Percentiles rank a stretch among this genome's conserved stretches.
These are phyloP conservation scores for Drosophila yakuba DNA, from an alignment of 1,140 invertebrate species.

Conservation along the genomic window DNA sequence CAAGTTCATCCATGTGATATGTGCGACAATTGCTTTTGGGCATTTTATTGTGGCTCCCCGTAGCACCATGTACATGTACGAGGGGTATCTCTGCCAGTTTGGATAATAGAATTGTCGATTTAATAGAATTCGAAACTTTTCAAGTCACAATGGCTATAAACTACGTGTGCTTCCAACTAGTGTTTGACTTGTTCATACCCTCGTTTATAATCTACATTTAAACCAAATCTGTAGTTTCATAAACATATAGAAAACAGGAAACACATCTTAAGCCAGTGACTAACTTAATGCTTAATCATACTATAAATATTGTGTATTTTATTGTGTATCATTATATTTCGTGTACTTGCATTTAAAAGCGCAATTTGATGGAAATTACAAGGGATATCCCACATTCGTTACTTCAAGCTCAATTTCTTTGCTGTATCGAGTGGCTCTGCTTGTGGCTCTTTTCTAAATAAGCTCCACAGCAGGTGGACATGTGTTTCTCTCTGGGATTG, in stretches of 20 bases:
- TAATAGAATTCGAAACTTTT: conserved; percentile 15
- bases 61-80: conserved; percentile 10
- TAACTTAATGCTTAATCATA: too few relatives aligned
- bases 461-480: conserved; percentile 23
- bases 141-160: conserved; percentile 11
- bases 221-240: too few relatives aligned
- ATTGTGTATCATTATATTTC: background rate
- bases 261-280: too few relatives aligned
- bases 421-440: background rate
- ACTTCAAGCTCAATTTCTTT: background rate
- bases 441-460: conserved; percentile 6
- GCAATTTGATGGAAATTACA: background rate
- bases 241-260: too few relatives aligned
- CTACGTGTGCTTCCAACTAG: too few relatives aligned
- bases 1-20: conserved; percentile 41
- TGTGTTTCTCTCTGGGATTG: conserved; percentile 10
- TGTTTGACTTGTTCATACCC: background rate
- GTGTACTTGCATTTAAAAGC: background rate
- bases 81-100: background rate
- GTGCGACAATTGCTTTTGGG: conserved; percentile 42
- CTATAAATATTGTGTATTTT: too few relatives aligned
- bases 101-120: conserved; percentile 21
- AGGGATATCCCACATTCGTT: background rate
- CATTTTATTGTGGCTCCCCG: conserved; percentile 24
- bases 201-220: background rate